Evolutionary conservation across 2,797 vertebrate genomes (phyloP), one percentile per base, ranked within the genome.

Genomic region (Poecile montanus): DNA sequence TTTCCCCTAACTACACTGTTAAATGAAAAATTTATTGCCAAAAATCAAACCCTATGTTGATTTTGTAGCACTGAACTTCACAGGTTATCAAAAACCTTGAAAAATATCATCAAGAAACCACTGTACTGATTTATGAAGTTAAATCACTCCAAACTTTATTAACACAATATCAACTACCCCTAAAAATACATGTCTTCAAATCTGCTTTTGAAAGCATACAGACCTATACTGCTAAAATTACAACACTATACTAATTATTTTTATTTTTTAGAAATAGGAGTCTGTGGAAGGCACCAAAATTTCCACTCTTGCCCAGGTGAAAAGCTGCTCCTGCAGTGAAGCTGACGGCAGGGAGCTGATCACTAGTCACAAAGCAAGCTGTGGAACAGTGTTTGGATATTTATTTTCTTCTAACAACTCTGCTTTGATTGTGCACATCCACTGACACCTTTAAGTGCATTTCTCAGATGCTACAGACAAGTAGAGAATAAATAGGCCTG

Each of bases 401-500:
- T 34, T 62, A 54, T 73, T 9, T 57, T 67, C 32, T 80, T 67
- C n/a, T 51, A 48, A 56, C 6, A 67, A 11, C 48, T 80, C 88
- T 85, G 7, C 13, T 80, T 73, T 80, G 44, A 45, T 42, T 77
- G 26, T 30, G 26, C 16, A 32, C 60, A 67, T 19, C 32, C 21
- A n/a, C 32, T 63, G 61, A 67, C 40, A 56, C 14, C 26, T 83
- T 79, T 73, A 25, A 58, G 44, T 47, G 57, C 34, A 79, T 80
- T 80, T 95, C 63, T 85, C 67, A 76, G n/a, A 68, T 47, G 30
- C 9, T 85, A 44, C 42, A 58, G 60, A 67, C 48, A 88, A 53
- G 53, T 5, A 60, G 32, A 66, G 40, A 89, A 79, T 26, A 89
- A 89, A 85, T 7, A 73, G 32, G 9, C 18, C 29, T 60, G 19